A percentile compares a stretch with the other conserved stretches of the same genome.
These are phyloP conservation scores for Chloropsis cyanopogon DNA, from an alignment of 2,113 vertebrate genomes.

Conservation along the genomic window DNA sequence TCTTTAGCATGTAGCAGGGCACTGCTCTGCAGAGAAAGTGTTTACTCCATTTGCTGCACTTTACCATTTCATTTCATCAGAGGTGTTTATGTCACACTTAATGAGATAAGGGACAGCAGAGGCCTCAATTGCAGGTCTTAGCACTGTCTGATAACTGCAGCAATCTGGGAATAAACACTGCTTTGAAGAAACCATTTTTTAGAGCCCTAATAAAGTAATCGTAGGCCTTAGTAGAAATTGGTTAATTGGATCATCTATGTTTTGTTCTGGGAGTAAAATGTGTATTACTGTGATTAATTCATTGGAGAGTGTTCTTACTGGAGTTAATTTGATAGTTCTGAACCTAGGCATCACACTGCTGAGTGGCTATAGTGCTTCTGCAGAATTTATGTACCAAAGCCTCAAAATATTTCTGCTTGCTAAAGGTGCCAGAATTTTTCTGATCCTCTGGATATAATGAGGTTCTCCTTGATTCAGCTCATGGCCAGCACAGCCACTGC, in stretches of 20 bases:
- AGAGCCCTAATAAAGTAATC: slow-evolving; percentile 31
- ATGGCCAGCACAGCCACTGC: neutral
- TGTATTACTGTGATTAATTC: neutral
- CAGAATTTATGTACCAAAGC: neutral
- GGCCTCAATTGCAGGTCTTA: slow-evolving; percentile 11
- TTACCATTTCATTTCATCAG: slow-evolving; percentile 70
- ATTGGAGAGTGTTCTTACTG: slow-evolving; percentile 15
- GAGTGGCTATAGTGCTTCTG: neutral
- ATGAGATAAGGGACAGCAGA: slow-evolving; percentile 61
- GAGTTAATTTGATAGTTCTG: slow-evolving; percentile 41
- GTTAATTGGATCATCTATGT: slow-evolving; percentile 16
- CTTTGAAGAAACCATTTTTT: slow-evolving; percentile 39
- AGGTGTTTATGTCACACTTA: slow-evolving; percentile 67
- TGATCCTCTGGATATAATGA: neutral
- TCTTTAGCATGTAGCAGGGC: slow-evolving; percentile 37
- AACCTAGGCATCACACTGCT: neutral
- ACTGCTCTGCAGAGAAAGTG: slow-evolving; percentile 19
- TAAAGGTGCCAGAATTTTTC: neutral
- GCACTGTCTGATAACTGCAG: slow-evolving; percentile 46
- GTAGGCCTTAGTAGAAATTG: slow-evolving; percentile 10
- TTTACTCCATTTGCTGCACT: slow-evolving; percentile 38
- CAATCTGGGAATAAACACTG: slow-evolving; percentile 45
- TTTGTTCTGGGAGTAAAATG: slow-evolving; percentile 12
- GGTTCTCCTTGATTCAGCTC: neutral
- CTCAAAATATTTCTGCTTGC: neutral